Evolutionary conservation across 1,140 invertebrate genomes (phyloP), one percentile per base, ranked within the genome.

Genomic region (Propsilocerus akamusi): DNA sequence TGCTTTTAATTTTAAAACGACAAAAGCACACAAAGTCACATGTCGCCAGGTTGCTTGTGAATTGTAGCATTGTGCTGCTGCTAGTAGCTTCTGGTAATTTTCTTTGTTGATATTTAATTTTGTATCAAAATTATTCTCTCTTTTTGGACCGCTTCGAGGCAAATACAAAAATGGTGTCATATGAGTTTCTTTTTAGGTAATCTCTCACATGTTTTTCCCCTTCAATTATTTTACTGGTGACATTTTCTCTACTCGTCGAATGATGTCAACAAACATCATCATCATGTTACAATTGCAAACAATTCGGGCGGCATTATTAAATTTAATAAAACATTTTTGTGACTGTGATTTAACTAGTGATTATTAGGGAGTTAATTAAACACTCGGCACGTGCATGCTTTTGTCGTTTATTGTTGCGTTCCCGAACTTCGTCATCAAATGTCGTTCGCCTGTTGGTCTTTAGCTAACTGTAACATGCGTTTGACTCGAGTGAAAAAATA

Each of bases 301-400:
- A 30, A 30, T 30, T 30, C 14, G 34, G 22, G 34, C 22, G 22
- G 34, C 34, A 41, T 41, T 41, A 41, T 41, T 41, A 41, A 41
- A 17, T 41, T 41, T 41, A 41, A 41, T 41, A 41, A 41, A 41
- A 20, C 34, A 41, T 20, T 41, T 41, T 41, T 41, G n/a, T n/a
- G 14, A 41, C 34, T 41, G 34, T 17, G 34, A 41, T 41, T 41
- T 41, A 41, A 41, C 34, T 41, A 17, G 34, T 41, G 34, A 41
- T 41, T 41, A 41, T 41, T 41, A 41, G 34, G 34, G 34, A 41
- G 34, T 41, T 41, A 41, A 41, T 41, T 41, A 41, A 41, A 41
- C 34, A 41, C 34, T 41, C 22, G 34, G 22, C 34, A 41, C 34
- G 34, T 41, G 34, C 22, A 17, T 41, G 14, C 34, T 41, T 41